These are phyloP conservation scores for Recurvirostra avosetta DNA, from an alignment of 2,113 vertebrate species.

Conservation along the genomic window DNA sequence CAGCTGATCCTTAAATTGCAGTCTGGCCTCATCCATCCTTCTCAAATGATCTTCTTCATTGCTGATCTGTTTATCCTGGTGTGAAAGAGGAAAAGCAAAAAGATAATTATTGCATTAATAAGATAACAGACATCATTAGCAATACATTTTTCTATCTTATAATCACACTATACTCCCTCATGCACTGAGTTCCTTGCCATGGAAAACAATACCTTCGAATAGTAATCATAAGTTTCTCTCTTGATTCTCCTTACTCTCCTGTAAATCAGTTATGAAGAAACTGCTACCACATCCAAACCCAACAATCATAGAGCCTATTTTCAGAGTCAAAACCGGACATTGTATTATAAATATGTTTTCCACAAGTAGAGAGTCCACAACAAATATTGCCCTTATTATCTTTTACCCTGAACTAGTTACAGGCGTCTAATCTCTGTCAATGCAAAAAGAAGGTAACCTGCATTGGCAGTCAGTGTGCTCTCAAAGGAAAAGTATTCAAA, in stretches of 20 bases:
- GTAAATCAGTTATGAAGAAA: background rate
- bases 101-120: background rate
- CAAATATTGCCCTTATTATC: background rate
- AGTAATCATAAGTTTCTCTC: background rate
- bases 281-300: background rate
- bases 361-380: background rate
- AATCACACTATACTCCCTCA: background rate
- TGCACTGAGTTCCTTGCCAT: background rate
- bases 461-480: background rate
- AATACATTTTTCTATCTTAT: background rate
- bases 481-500: background rate
- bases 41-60: constrained; percentile 72
- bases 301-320: background rate
- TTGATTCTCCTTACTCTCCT: background rate
- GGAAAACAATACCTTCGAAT: background rate
- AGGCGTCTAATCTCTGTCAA: background rate
- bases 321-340: background rate
- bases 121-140: background rate
- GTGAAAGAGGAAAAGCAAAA: background rate
- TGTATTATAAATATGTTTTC: background rate
- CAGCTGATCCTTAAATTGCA: constrained; percentile 80
- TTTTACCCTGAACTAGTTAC: background rate
- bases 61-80: constrained; percentile 70
- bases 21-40: constrained; percentile 72
- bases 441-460: background rate